These are phyloP conservation scores for Xylocopa sonorina DNA, from an alignment of 1,140 invertebrate genomes.

Conservation along the genomic window DNA sequence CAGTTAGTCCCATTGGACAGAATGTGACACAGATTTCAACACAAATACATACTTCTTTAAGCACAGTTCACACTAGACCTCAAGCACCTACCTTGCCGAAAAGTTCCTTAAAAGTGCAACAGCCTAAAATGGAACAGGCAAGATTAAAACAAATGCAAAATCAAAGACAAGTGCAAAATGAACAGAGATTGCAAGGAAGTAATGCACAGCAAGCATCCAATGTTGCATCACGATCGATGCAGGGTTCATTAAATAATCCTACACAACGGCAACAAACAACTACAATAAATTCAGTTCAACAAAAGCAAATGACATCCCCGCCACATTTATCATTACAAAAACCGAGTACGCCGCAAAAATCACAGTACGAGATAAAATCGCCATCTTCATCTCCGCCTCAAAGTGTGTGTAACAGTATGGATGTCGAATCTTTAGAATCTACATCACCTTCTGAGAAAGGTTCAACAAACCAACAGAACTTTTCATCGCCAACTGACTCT, in stretches of 20 bases:
- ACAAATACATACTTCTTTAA: slow-evolving; percentile 34
- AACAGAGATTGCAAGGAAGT: slow-evolving; percentile 46
- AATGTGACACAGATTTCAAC: slow-evolving; percentile 47
- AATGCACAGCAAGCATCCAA: slow-evolving; percentile 47
- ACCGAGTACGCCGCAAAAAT: slow-evolving; percentile 55
- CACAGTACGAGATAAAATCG: slow-evolving; percentile 66
- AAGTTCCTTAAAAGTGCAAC: slow-evolving; percentile 44
- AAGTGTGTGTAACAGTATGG: slow-evolving; percentile 55
- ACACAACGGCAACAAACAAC: slow-evolving; percentile 27
- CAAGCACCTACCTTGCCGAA: slow-evolving; percentile 53
- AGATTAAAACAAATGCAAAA: slow-evolving; percentile 63
- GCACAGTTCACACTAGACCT: slow-evolving; percentile 29
- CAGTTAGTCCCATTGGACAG: slow-evolving; percentile 38
- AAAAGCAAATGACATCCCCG: slow-evolving; percentile 74
- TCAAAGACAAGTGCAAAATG: slow-evolving; percentile 38
- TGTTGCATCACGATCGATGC: slow-evolving; percentile 39
- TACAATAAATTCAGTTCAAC: slow-evolving; percentile 50
- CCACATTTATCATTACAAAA: slow-evolving; percentile 71
- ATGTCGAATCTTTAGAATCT: slow-evolving; percentile 58
- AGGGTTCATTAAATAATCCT: slow-evolving; percentile 27
- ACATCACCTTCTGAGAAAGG: slow-evolving; percentile 37
- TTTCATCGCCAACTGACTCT: slow-evolving; percentile 55
- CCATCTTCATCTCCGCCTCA: slow-evolving; percentile 48
- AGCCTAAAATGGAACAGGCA: slow-evolving; percentile 70
- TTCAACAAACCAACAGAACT: slow-evolving; percentile 49